These are phyloP conservation scores for Tromatobia lineatoria DNA, from an alignment of 2,888 invertebrate species.

Conservation along the genomic window DNA sequence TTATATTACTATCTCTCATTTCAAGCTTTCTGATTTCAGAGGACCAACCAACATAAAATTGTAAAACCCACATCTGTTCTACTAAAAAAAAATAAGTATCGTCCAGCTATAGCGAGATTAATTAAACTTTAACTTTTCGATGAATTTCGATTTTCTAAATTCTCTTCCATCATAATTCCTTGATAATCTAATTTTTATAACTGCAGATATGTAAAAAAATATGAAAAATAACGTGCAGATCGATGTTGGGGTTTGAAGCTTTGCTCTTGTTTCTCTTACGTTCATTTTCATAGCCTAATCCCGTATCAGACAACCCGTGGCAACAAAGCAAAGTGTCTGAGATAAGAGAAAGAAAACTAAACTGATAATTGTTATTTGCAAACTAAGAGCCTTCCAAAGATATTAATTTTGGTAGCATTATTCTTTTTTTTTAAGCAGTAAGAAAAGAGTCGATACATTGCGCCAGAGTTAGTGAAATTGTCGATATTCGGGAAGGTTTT, in stretches of 20 bases:
- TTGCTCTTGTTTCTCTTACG: not conserved
- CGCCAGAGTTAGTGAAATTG: not conserved
- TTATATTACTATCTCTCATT: conserved; percentile 7
- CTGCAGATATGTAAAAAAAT: not conserved
- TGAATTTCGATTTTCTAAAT: not conserved
- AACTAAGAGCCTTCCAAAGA: conserved; percentile 73
- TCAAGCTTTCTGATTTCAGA: not conserved
- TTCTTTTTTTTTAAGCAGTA: conserved; percentile 1
- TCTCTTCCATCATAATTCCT: not conserved
- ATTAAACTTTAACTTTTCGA: too few relatives aligned
- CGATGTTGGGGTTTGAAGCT: not conserved
- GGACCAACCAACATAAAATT: not conserved
- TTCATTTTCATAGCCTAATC: not conserved
- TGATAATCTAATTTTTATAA: not conserved
- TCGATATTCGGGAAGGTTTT: conserved; percentile 5
- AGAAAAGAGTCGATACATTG: conserved; percentile 16
- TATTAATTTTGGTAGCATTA: conserved; percentile 17
- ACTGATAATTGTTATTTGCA: conserved; percentile 12
- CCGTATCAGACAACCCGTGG: not conserved
- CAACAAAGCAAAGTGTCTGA: conserved; percentile 74
- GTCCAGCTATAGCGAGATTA: not conserved
- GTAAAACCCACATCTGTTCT: not conserved
- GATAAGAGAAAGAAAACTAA: conserved; percentile 52
- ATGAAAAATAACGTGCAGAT: not conserved
- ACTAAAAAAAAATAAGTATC: not conserved